A percentile compares a stretch with the other conserved stretches of the same genome.
Evolutionary conservation across 2,113 vertebrate genomes (phyloP).

Genomic region (Lampris megalopsis): DNA sequence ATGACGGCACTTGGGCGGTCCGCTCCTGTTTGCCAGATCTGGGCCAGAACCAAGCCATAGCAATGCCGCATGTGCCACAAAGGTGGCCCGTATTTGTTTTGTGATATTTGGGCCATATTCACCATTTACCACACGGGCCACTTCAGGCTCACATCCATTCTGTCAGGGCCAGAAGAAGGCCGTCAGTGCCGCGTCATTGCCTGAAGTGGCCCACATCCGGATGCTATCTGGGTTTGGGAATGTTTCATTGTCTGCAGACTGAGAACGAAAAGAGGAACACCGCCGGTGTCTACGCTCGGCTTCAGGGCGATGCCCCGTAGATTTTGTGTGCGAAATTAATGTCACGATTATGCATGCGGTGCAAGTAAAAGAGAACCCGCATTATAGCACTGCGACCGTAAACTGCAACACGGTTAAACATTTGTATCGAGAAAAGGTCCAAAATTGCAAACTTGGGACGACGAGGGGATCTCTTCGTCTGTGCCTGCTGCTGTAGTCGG

Average conservation of each 20-base stretch:
- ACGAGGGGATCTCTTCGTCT: slow-evolving; percentile 27
- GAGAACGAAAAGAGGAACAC: neutral
- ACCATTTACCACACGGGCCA: too few species aligned
- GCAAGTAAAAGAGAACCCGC: neutral
- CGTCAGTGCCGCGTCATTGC: too few species aligned
- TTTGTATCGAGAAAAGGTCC: slow-evolving; percentile 14
- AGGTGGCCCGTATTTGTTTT: too few species aligned
- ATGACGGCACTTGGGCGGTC: too few species aligned
- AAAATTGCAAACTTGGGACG: neutral
- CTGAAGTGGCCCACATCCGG: too few species aligned
- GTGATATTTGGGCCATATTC: too few species aligned
- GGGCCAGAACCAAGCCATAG: too few species aligned
- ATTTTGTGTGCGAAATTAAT: slow-evolving; percentile 21
- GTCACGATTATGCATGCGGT: slow-evolving; percentile 23
- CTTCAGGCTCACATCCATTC: too few species aligned
- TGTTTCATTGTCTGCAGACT: neutral
- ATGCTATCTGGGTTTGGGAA: neutral
- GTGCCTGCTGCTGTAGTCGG: slow-evolving; percentile 26
- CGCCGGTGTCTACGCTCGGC: slow-evolving; percentile 23
- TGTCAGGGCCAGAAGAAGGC: too few species aligned
- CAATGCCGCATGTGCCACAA: too few species aligned
- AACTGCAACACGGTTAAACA: neutral
- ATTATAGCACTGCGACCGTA: slow-evolving; percentile 3
- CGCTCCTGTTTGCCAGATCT: too few species aligned
- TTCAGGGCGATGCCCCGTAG: slow-evolving; percentile 35